These are phyloP conservation scores for Dolichopus griseipennis DNA, from an alignment of 2,888 invertebrate genomes.

Conservation along the genomic window DNA sequence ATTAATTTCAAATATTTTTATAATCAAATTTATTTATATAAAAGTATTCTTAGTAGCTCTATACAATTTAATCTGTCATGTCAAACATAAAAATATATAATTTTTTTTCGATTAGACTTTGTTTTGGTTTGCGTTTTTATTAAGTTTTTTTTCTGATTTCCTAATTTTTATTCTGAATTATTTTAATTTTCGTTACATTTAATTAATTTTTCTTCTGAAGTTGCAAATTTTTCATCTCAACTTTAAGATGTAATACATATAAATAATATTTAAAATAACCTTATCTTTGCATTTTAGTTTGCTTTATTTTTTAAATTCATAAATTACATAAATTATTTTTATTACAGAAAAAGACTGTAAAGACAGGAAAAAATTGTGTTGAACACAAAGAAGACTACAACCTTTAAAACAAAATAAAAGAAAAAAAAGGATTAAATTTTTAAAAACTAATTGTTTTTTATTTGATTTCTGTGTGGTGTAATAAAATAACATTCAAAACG, in stretches of 20 bases:
- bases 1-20: too few relatives aligned
- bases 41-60: neutral
- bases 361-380: constrained; percentile 3
- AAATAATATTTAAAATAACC: neutral
- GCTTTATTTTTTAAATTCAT: neutral
- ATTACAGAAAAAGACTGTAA: neutral
- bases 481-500: neutral
- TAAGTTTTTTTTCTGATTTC: neutral
- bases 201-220: too few relatives aligned
- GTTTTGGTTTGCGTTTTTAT: neutral
- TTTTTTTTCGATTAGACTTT: neutral
- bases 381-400: constrained; percentile 1
- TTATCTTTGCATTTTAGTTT: neutral
- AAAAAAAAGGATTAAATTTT: neutral
- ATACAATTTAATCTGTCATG: neutral
- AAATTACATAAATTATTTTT: neutral
- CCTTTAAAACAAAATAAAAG: too few relatives aligned
- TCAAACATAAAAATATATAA: neutral
- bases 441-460: neutral
- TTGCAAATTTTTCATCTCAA: neutral
- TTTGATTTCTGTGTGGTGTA: neutral
- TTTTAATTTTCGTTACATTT: too few relatives aligned
- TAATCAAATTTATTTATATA: too few relatives aligned
- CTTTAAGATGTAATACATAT: neutral
- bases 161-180: too few relatives aligned